Evolutionary conservation across 2,888 invertebrate genomes (phyloP), one percentile per base, ranked within the genome.

Genomic region (Gnatocerus cornutus): DNA sequence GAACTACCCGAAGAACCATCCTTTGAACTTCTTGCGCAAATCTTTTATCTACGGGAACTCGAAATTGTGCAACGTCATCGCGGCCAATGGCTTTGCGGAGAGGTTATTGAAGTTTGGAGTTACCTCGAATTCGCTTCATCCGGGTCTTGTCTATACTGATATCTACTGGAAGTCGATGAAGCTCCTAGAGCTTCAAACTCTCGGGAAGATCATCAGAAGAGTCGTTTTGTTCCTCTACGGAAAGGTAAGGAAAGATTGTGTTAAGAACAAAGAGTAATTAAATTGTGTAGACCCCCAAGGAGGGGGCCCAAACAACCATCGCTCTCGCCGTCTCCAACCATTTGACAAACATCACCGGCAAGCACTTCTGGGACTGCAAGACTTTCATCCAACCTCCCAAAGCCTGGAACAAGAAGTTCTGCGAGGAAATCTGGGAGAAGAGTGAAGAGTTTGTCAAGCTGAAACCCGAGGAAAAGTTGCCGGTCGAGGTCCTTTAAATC

Each of bases 271-370:
- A 41, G 10, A 10, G 12, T 41, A 41, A 37, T 37, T 5, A 37
- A 37, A 37, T 37, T 46, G 66, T 93, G 79, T 92, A 94, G 86
- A 92, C 89, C 0, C 88, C 92, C 0, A 88, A 88, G 72, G 91
- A 95, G 81, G 96, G 95, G 3, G 93, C 93, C 1, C 95, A 95
- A 83, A 95, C 95, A 0, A 87, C 90, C 0, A 89, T 95, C 7
- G 14, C 56, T 12, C 41, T 93, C 75, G 92, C 95, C 0, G 89
- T 92, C 0, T 90, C 94, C 9, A 92, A 93, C 67, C 91, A 91
- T 68, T 83, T 94, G n/a, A 88, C 89, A 70, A 90, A 89, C 50
- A 88, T 91, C 0, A 88, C 86, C 13, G 95, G 95, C 43, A 92
- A 93, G 85, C 94, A 95, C 79, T 96, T 90, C 78, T 89, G 91